A percentile compares a stretch with the other conserved stretches of the same genome.
These are phyloP conservation scores for Pontoporia blainvillei DNA, from an alignment of 2,113 vertebrate genomes.

Conservation along the genomic window DNA sequence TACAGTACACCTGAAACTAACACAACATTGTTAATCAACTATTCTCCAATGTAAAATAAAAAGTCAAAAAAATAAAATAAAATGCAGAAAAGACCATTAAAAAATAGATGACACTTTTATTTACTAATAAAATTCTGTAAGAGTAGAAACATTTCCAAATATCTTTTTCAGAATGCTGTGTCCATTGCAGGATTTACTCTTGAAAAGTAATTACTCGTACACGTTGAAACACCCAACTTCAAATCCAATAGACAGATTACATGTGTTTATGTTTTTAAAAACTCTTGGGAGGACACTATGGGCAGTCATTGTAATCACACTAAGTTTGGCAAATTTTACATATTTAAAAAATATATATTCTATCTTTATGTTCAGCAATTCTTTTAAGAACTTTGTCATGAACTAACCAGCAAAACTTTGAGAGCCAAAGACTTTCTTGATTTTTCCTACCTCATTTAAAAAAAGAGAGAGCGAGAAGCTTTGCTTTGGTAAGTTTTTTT, in stretches of 20 bases:
- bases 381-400: neutral
- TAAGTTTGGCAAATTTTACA: neutral
- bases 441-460: neutral
- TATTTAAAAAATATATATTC: neutral
- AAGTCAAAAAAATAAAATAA: no score
- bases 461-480: neutral
- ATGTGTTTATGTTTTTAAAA: neutral
- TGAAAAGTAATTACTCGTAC: neutral
- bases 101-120: neutral
- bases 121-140: neutral
- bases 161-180: neutral
- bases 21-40: no score
- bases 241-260: neutral
- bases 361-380: neutral
- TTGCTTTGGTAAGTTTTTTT: neutral
- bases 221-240: neutral
- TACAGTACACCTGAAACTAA: no score
- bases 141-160: neutral
- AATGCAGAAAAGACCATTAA: no score
- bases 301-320: neutral
- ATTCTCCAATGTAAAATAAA: no score
- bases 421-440: neutral
- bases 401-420: neutral
- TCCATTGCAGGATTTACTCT: neutral
- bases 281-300: neutral